Percentiles rank a stretch among this genome's conserved stretches.
These are phyloP conservation scores for Taphrorychus bicolor DNA, from an alignment of 2,888 invertebrate species.

Conservation along the genomic window DNA sequence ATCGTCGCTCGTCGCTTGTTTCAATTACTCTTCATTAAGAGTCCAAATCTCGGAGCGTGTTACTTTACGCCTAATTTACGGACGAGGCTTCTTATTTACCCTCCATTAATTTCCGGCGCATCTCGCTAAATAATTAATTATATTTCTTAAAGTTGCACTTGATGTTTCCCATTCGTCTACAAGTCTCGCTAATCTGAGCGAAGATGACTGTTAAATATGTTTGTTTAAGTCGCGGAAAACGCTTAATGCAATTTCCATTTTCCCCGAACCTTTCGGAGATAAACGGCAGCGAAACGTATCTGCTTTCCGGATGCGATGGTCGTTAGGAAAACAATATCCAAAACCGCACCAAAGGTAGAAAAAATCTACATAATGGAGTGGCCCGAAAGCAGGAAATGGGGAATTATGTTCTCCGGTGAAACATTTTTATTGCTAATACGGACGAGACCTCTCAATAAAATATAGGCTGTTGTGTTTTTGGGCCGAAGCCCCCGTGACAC, in stretches of 20 bases:
- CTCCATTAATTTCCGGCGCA: conserved; percentile 7
- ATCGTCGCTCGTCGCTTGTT: not conserved
- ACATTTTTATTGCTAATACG: conserved; percentile 33
- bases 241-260: not conserved
- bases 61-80: conserved; percentile 8
- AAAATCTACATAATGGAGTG: conserved; percentile 20
- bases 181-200: conserved; percentile 1
- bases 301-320: not conserved
- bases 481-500: conserved; percentile 15
- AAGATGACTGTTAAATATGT: not conserved
- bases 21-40: conserved; percentile 19
- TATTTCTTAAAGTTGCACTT: conserved; percentile 4
- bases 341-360: conserved; percentile 11
- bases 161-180: not conserved
- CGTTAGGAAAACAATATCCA: conserved; percentile 12
- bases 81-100: conserved; percentile 4
- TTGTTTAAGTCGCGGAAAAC: not conserved
- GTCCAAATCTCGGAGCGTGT: conserved; percentile 3
- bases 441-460: conserved; percentile 31
- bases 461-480: conserved; percentile 27
- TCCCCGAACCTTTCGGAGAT: not conserved
- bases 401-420: conserved; percentile 18
- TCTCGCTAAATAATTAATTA: conserved; percentile 11
- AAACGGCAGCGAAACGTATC: not conserved
- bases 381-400: not conserved